Conservation (phyloP, 2,113 vertebrate species). For the Antidorcas marsupialis region DNA sequence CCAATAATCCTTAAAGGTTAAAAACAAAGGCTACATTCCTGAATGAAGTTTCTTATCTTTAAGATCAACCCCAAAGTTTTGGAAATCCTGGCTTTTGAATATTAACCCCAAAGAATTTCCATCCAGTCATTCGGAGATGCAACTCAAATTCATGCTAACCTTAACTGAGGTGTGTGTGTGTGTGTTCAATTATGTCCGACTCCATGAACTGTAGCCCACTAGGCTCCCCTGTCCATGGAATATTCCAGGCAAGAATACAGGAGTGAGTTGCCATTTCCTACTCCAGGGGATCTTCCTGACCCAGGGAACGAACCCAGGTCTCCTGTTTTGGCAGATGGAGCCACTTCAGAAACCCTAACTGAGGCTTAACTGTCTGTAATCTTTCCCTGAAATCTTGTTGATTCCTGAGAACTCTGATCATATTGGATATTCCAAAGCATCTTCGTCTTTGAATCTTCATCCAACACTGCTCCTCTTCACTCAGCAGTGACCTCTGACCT, state of each 20-base stretch:
- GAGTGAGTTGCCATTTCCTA: neutral
- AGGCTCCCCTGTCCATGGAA: neutral
- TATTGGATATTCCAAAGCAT: neutral
- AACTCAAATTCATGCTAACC: slow-evolving; percentile 11
- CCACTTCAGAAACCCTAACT: neutral
- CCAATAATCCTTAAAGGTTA: slow-evolving; percentile 25
- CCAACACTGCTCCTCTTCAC: neutral
- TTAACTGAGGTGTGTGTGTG: neutral
- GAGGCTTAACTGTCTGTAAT: neutral
- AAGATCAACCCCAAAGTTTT: slow-evolving; percentile 36
- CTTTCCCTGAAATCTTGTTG: neutral
- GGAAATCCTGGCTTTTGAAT: slow-evolving; percentile 36
- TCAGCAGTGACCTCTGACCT: neutral
- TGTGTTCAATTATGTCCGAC: neutral
- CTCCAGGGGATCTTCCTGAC: neutral
- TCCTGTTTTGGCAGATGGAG: neutral
- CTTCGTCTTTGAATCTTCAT: neutral
- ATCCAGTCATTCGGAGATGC: slow-evolving; percentile 11
- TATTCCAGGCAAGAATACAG: neutral
- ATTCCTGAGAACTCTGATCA: neutral
- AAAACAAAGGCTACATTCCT: slow-evolving; percentile 52
- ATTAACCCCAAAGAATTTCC: slow-evolving; percentile 32
- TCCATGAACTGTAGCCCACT: neutral
- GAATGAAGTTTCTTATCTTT: slow-evolving; percentile 62
- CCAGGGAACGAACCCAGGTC: neutral